Percentiles rank a stretch among this genome's conserved stretches.
phyloP scores from a whole-genome alignment of 2,797 vertebrate genomes.

The Numenius phaeopus region DNA sequence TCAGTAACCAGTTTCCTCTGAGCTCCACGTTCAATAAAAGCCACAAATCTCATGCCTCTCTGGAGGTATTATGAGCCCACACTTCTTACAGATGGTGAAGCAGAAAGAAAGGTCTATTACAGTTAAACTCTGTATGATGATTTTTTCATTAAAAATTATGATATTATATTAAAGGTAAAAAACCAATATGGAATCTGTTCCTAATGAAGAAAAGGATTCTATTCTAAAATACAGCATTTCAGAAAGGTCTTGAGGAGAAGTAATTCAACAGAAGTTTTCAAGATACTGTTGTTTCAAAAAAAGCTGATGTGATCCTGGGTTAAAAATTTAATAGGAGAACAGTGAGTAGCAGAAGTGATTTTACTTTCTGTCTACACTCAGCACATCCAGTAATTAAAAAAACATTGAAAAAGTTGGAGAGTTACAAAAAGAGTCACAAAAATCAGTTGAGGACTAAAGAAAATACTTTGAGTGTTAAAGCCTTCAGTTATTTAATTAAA shows the following conservation, averaged over 20 bases:
- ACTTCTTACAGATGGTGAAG: not conserved
- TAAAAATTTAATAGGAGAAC: not conserved
- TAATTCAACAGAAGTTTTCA: not conserved
- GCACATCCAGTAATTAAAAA: not conserved
- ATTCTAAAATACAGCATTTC: not conserved
- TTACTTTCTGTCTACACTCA: not conserved
- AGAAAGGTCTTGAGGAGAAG: not conserved
- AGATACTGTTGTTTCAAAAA: not conserved
- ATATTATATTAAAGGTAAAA: not conserved
- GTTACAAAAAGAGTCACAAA: not conserved
- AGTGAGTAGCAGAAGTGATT: not conserved
- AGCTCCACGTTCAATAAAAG: fast-evolving
- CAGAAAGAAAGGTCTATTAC: not conserved
- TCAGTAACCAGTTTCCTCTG: not conserved
- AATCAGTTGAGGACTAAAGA: not conserved
- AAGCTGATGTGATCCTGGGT: not conserved
- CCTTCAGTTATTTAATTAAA: not conserved
- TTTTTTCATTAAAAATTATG: not conserved
- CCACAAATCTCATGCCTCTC: not conserved
- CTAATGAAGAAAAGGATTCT: not conserved
- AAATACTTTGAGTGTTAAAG: not conserved
- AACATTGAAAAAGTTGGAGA: not conserved
- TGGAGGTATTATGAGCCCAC: not conserved
- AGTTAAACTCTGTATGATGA: not conserved
- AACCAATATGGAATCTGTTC: fast-evolving